Percentiles rank a stretch among this genome's conserved stretches.
Evolutionary conservation across 2,888 invertebrate species (phyloP).

Genomic region (Creontiades dilutus): DNA sequence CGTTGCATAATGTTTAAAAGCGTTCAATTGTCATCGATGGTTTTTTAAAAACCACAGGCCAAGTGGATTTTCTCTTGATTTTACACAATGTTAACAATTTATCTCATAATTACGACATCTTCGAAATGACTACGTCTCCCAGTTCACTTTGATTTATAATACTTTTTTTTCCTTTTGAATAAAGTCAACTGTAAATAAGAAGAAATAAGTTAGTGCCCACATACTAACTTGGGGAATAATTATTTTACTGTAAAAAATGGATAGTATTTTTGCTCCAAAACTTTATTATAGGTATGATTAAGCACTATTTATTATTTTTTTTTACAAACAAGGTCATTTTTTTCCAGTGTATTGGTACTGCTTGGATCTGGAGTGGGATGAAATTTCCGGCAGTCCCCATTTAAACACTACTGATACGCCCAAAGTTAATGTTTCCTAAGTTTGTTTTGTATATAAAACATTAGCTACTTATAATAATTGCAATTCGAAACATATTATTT

Average conservation of each 20-base stretch:
- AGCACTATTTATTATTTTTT: conserved; percentile 72
- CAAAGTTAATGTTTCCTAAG: conserved; percentile 63
- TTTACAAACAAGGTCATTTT: conserved; percentile 60
- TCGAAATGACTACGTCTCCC: background rate
- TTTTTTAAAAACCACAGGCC: conserved; percentile 54
- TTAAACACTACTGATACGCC: conserved; percentile 57
- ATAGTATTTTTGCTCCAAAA: conserved; percentile 73
- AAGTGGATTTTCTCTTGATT: conserved; percentile 43
- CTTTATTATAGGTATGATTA: conserved; percentile 64
- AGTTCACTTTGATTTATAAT: conserved; percentile 28
- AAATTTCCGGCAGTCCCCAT: background rate
- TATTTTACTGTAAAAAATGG: conserved; percentile 71
- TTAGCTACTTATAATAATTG: conserved; percentile 59
- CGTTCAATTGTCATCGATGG: background rate
- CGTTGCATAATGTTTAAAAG: background rate
- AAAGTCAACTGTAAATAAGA: conserved; percentile 57
- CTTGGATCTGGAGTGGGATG: background rate
- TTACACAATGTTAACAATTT: conserved; percentile 54
- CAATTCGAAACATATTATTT: conserved; percentile 38
- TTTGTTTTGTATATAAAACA: conserved; percentile 65
- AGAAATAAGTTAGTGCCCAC: conserved; percentile 54
- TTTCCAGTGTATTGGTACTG: conserved; percentile 44
- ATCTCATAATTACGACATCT: conserved; percentile 38
- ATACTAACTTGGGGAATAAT: conserved; percentile 71
- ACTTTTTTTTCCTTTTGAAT: conserved; percentile 4